Conservation (phyloP, 2,888 invertebrate genomes). For the Philhelius pedissequus region DNA sequence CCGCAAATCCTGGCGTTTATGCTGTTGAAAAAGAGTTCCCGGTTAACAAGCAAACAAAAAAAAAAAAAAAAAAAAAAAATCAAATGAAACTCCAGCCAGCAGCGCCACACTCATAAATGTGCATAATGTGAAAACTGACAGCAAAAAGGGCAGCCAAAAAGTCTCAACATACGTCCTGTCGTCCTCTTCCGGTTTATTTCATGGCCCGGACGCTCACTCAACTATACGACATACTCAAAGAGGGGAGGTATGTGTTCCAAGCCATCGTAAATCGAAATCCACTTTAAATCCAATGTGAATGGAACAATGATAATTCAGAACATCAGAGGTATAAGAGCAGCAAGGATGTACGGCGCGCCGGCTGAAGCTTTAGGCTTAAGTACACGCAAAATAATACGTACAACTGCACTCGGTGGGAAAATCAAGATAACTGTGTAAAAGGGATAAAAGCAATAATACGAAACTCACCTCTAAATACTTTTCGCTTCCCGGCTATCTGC, state of each 20-base stretch:
- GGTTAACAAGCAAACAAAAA: neutral
- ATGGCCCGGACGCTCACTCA: neutral
- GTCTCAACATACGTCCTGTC: conserved; percentile 5
- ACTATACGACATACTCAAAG: neutral
- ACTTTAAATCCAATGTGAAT: conserved; percentile 44
- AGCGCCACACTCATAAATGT: conserved; percentile 21
- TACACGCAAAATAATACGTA: neutral
- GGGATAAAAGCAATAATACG: conserved; percentile 63
- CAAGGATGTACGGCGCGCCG: neutral
- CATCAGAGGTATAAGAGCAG: neutral
- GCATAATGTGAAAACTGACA: conserved; percentile 9
- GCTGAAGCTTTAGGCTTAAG: neutral
- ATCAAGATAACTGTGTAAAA: neutral
- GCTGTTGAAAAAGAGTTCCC: neutral
- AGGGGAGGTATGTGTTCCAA: neutral
- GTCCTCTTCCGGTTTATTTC: conserved; percentile 36
- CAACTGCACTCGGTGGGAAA: neutral
- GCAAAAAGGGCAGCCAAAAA: conserved; percentile 10
- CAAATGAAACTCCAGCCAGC: neutral
- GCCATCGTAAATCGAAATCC: conserved; percentile 27
- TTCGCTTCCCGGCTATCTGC: conserved; percentile 86
- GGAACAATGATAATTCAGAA: conserved; percentile 26
- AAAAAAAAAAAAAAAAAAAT: neutral
- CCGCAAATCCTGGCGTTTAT: conserved; percentile 25
- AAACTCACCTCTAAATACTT: conserved; percentile 86